Base-by-base conservation (phyloP, 1,140 invertebrate genomes). In the Drosophila murphyi region DNA sequence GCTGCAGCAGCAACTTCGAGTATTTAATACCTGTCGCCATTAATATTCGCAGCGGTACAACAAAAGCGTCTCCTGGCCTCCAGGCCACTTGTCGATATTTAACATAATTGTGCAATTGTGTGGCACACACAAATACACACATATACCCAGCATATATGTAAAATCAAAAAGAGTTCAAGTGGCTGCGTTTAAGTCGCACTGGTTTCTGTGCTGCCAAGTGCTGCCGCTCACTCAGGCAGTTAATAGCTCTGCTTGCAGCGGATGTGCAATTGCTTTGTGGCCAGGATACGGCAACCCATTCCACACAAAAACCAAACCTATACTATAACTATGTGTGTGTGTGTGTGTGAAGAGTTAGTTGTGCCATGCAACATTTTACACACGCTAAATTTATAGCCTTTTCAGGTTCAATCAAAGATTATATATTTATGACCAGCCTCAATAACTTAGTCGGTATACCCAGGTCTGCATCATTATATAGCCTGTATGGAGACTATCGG, bases 81-180 rank as follows among this genome's bases (percentile, higher is more conserved):
- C 41, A 55, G 60, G 55, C 72, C 85, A 88, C 83, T 88, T 88
- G 83, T 88, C 83, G 83, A 88, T 88, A 88, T 88, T 88, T 88
- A 88, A 88, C 83, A 89, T 88, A 88, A 88, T 88, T 88, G 83
- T 88, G 76, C 79, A 85, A 86, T 86, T 86, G 82, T 86, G 69
- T 61, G 71, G n/a, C 51, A 61, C 32, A n/a, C 64, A 39, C 41
- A 37, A 52, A 48, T 34, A 57, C 43, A 37, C 47, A 31, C 43
- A 71, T 57, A 56, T 56, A 28, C 29, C 6, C 50, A 51, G 35
- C 55, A 48, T 10, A 52, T 35, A 48, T 62, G 39, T 32, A 59
- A 82, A 88, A 88, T 88, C 85, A 88, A 87, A 88, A 88, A 89
- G 83, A 88, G 83, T 88, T 88, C 83, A 88, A 88, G 83, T 72